Evolutionary conservation across 2,888 invertebrate genomes (phyloP).

Genomic region (Clostera curtula): DNA sequence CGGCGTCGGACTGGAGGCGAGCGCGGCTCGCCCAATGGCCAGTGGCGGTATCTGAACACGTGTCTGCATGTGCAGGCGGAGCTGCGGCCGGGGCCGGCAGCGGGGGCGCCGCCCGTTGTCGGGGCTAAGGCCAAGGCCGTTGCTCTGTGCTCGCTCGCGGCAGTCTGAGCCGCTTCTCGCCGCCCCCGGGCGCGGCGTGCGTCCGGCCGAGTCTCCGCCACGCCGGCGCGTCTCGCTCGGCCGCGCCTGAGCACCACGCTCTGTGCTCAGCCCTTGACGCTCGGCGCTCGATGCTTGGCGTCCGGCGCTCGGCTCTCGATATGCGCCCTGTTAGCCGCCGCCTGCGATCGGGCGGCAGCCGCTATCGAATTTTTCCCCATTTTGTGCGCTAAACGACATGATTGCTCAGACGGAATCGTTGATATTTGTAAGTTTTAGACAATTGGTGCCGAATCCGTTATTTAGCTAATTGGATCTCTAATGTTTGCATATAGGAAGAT

Average conservation of each 20-base stretch:
- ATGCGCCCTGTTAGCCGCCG: constrained; percentile 40
- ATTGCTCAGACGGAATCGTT: constrained; percentile 32
- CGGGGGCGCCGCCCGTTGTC: constrained; percentile 50
- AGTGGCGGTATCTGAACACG: constrained; percentile 37
- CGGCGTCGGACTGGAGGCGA: constrained; percentile 52
- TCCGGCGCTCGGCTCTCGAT: constrained; percentile 34
- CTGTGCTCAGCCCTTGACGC: no score
- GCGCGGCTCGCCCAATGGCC: constrained; percentile 22
- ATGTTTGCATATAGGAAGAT: constrained; percentile 17
- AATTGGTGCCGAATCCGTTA: constrained; percentile 29
- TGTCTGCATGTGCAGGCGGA: constrained; percentile 72
- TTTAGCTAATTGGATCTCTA: constrained; percentile 25
- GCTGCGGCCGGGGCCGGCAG: constrained; percentile 54
- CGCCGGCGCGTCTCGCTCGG: constrained; percentile 24
- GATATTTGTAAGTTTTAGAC: constrained; percentile 56
- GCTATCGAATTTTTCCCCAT: constrained; percentile 45
- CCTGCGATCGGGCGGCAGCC: constrained; percentile 40
- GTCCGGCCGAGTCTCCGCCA: constrained; percentile 25
- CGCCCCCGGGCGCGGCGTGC: constrained; percentile 28
- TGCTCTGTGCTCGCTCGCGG: constrained; percentile 57
- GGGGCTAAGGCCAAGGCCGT: constrained; percentile 58
- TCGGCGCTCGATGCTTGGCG: constrained; percentile 26
- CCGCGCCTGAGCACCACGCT: constrained; percentile 24
- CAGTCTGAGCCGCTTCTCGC: constrained; percentile 62
- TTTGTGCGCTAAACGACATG: constrained; percentile 36